Base-by-base conservation (phyloP, 2,113 vertebrate species). In the Telmatochromis sp. region DNA sequence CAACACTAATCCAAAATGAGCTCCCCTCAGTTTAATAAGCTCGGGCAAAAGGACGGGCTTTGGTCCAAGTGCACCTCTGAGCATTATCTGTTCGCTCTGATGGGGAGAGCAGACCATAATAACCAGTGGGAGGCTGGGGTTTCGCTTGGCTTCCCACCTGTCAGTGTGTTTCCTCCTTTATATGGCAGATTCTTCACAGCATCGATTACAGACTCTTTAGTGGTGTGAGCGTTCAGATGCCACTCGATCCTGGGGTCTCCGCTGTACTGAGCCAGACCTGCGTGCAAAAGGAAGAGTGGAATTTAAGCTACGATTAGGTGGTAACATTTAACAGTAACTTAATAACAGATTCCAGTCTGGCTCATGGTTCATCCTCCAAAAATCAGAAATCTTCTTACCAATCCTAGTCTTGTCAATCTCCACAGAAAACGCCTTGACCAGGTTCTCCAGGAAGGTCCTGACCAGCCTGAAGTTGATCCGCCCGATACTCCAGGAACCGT, bases 401-500 rank as follows among this genome's bases (percentile, higher is more conserved):
- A 99, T 97, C 90, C 98, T 95, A 33, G 97, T 99, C 87, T 97
- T 97, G 89, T 98, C 97, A 6, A 96, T 95, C 65, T 97, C 98
- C 93, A 99, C 97, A 0, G 95, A 92, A 33, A 99, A 99, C 10
- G 98, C 98, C 2, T 89, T 95, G 84, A 99, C 98, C 83, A 99
- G 94, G 87, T 97, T 99, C 92, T 99, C 98, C 94, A 99, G 95
- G 94, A 99, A 99, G 1, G 96, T 95, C 4, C 99, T 96, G 82
- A 99, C 98, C 17, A 99, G 97, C 53, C 98, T 95, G 96, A 99
- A 99, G 95, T 99, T 99, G 92, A 97, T 97, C 85, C 98, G 97
- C 6, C 99, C 99, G 68, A 99, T 99, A 40, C 99, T 99, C 99
- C 99, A 99, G 4, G 99, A 99, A 3, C 99, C 99, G 65, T 99